Conservation (phyloP, 1,140 invertebrate genomes). For the Bathynomus jamesi region DNA sequence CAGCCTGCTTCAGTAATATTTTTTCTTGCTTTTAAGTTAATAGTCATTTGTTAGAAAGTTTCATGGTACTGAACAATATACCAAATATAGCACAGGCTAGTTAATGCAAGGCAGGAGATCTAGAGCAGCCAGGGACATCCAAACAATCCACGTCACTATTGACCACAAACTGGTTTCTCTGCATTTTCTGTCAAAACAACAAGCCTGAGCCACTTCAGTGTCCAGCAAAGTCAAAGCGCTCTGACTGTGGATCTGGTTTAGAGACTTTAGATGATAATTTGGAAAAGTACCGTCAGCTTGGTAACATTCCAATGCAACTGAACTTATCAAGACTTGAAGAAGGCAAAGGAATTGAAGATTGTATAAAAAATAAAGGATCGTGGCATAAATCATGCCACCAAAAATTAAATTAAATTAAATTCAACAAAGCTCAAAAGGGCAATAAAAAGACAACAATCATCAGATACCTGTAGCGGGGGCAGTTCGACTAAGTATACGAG, state of each 20-base stretch:
- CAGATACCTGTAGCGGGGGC: too few relatives aligned
- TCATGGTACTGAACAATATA: too few relatives aligned
- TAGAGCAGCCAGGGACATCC: too few relatives aligned
- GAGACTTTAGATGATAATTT: slow-evolving; percentile 1
- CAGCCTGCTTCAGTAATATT: too few relatives aligned
- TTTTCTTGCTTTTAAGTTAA: too few relatives aligned
- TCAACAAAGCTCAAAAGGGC: too few relatives aligned
- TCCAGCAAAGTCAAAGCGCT: slow-evolving; percentile 4
- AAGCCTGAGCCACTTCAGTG: slow-evolving; percentile 6
- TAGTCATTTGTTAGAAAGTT: too few relatives aligned
- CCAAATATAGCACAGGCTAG: too few relatives aligned
- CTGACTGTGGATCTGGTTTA: slow-evolving; percentile 7
- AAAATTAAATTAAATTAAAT: too few relatives aligned
- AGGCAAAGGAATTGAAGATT: slow-evolving; percentile 9
- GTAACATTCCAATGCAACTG: slow-evolving; percentile 8
- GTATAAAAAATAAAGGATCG: slow-evolving; percentile 9
- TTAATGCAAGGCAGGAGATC: too few relatives aligned
- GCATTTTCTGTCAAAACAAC: slow-evolving; percentile 5
- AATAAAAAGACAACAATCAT: too few relatives aligned
- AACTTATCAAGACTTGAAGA: slow-evolving; percentile 8
- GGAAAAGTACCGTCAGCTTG: slow-evolving; percentile 1
- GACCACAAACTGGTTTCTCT: slow-evolving; percentile 2
- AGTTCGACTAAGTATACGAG: too few relatives aligned
- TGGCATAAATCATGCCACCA: slow-evolving; percentile 4
- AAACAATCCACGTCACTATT: background rate